phyloP scores from a whole-genome alignment of 2,888 invertebrate species.

The Apodemia mormo region DNA sequence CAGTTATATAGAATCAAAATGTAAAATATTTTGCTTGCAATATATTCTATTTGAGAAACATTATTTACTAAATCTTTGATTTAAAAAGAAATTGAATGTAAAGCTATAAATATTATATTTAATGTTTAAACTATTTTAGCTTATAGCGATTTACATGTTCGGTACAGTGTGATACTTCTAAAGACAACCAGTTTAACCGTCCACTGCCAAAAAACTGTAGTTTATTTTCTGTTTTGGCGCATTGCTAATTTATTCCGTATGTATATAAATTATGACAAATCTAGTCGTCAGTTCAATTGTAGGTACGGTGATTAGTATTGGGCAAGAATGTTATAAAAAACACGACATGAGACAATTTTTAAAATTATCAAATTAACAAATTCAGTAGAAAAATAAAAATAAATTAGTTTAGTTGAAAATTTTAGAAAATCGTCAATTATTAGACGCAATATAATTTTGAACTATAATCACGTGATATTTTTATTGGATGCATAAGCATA shows the following conservation, averaged over 20 bases:
- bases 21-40: constrained; percentile 15
- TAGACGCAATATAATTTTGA: background rate
- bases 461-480: background rate
- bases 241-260: constrained; percentile 13
- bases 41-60: constrained; percentile 9
- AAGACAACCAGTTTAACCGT: constrained; percentile 35
- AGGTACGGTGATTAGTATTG: background rate
- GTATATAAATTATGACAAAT: constrained; percentile 12
- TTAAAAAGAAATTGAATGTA: constrained; percentile 13
- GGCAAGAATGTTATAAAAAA: background rate
- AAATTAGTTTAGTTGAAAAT: background rate
- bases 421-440: constrained; percentile 2
- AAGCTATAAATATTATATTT: constrained; percentile 16
- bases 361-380: background rate
- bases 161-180: constrained; percentile 15
- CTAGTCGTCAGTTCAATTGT: constrained; percentile 12
- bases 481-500: background rate
- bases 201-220: constrained; percentile 34
- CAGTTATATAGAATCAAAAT: constrained; percentile 3
- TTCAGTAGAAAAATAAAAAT: background rate
- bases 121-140: constrained; percentile 14
- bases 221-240: constrained; percentile 21
- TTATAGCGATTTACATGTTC: constrained; percentile 5
- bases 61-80: constrained; percentile 12
- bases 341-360: background rate